Base-by-base conservation (phyloP, 2,113 vertebrate genomes). In the Eleginops maclovinus region DNA sequence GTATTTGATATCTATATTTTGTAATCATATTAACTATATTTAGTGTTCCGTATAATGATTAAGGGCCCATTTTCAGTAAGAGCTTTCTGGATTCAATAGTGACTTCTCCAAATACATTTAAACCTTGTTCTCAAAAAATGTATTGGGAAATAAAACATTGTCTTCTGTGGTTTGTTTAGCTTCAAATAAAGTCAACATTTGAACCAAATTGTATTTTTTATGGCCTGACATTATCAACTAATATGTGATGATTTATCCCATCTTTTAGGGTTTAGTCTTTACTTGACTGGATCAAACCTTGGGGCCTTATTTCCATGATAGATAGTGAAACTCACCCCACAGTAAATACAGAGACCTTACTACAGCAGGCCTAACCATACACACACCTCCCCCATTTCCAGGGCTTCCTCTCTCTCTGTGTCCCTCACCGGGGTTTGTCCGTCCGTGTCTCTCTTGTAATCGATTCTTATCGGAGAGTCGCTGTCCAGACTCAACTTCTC, bases 401-500 rank as follows among this genome's bases (percentile, higher is more conserved):
- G 19, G 31, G 36, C 54, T 15, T 83, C 78, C 64, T 55, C 65
- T 72, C 65, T 75, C 56, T 81, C 78, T 62, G 65, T 76, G 81
- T 78, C 68, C 84, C 92, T 94, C 90, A 92, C 93, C 86, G 82
- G 89, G 44, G 90, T 91, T 76, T 90, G 67, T 70, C 76, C 73
- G 53, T 94, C 94, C 36, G 71, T 56, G 70, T 94, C 93, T 87
- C 84, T 92, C 79, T 91, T 93, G 91, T 88, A 92, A 85, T 94
- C 94, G 65, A 87, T 82, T 85, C 88, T 94, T 60, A 93, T 84
- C 4, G 92, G 92, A 56, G 91, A 92, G 44, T 96, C 96, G 3
- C 62, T 84, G 66, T 96, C 95, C 19, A 96, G 92, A 88, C 88
- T 96, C 84, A 96, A 81, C 89, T 96, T 97, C 91, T 97, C 96